Base-by-base conservation (phyloP, 2,888 invertebrate genomes). In the Drosophila yooni region DNA sequence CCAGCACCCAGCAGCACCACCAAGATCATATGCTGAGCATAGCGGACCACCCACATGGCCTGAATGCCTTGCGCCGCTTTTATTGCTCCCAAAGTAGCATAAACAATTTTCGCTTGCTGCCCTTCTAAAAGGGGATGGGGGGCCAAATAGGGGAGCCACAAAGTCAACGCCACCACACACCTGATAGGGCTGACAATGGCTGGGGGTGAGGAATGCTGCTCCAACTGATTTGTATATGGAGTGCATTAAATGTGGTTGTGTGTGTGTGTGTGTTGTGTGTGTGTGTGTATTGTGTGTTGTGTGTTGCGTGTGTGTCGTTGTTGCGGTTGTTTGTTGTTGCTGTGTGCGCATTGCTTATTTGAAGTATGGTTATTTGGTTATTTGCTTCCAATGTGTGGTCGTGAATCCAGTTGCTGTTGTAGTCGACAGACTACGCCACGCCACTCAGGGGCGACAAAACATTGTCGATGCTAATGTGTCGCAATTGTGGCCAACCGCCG, bases 111-210 rank as follows among this genome's bases (percentile, higher is more conserved):
- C 79, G 86, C 74, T 82, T 78, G 83, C 74, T 70, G 71, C 68
- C 57, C n/a, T 21, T 33, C 21, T 54, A 40, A 29, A 53, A 40
- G 34, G 48, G 10, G 57, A n/a, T 27, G 51, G 48, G 54, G 58
- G 25, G 33, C 8, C 25, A 33, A 34, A 34, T 38, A 38, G 62
- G 51, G 66, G 56, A 66, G 62, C 74, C 75, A 81, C 82, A 75
- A 89, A 75, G 89, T 78, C 83, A 84, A 87, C 88, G 88, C 77
- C 84, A 82, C 89, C 91, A 64, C 91, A 91, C 90, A 87, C 91
- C 91, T 91, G 86, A 91, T 76, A 76, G 74, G 70, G 62, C 63
- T 69, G 62, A 40, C 51, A 51, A 29, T 57, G 58, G 52, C 59
- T 65, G 52, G 21, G 43, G 27, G 11, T 50, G 51, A 15, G 43